Evolutionary conservation across 2,113 vertebrate species (phyloP), one percentile per base, ranked within the genome.

Genomic region (Maccullochella peelii): DNA sequence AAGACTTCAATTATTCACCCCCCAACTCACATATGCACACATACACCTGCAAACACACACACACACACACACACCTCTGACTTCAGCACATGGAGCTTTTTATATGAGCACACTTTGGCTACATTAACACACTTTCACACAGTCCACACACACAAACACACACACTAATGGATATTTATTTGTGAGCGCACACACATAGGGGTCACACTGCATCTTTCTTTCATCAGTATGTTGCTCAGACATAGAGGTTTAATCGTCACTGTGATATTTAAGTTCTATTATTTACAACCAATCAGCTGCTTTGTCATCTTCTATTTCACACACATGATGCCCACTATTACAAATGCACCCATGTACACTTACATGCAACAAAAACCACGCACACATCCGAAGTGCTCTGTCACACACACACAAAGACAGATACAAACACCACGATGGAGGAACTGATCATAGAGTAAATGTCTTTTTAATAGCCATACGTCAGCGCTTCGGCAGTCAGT

Each of bases 1-100:
- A 98, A 98, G 98, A 98, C 96, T 98, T 97, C 98, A 99, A 98
- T 99, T 98, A 99, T 98, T 97, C 97, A 96, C 95, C 95, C 96
- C 93, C 91, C 88, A 87, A 92, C 94, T 90, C 89, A 88, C 93
- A 95, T 94, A 94, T 93, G 92, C 92, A 86, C 88, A 79, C 83
- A 84, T 44, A 38, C 84, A 83, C 49, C 36, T 38, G 72, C 36
- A 80, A 77, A 73, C 68, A 61, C 82, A 75, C 83, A 71, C 70
- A 79, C 79, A 66, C 76, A 49, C 36, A 73, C 65, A 21, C 25
- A 79, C 84, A 85, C 80, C 65, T 88, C 62, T 88, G 76, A 84
- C 86, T 86, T 61, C 38, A 77, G 77, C 66, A 78, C 79, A 92
- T 80, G 65, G 47, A 74, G 82, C 42, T 67, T 85, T 85, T 85